These are phyloP conservation scores for Agelas oroides DNA, from an alignment of 37 sponge, comb jelly and placozoan species.

Conservation along the genomic window DNA sequence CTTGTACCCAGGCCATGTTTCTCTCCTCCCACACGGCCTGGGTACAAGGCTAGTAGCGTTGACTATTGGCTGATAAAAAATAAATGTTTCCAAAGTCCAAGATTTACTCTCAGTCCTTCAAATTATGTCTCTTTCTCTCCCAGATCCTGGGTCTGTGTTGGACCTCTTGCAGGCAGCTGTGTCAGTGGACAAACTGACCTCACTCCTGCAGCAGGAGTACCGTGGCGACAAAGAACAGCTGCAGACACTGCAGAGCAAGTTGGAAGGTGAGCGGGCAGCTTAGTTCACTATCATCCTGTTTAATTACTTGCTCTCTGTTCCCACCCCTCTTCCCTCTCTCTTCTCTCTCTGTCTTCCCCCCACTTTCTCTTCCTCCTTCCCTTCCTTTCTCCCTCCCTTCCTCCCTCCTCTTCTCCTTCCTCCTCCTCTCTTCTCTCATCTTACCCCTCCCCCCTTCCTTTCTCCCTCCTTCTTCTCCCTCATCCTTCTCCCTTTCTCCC, in stretches of 20 bases:
- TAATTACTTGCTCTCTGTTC: background rate
- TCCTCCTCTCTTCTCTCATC: too few relatives aligned
- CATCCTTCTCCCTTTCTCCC: background rate
- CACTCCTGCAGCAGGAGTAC: slow-evolving; percentile 19
- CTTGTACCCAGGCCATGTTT: too few relatives aligned
- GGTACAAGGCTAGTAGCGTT: too few relatives aligned
- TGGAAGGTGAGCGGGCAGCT: slow-evolving; percentile 35
- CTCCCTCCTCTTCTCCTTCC: too few relatives aligned
- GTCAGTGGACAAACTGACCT: slow-evolving; percentile 47
- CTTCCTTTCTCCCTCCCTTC: too few relatives aligned
- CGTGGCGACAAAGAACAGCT: slow-evolving; percentile 13
- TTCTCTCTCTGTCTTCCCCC: background rate
- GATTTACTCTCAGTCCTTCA: background rate
- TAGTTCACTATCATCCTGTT: too few relatives aligned
- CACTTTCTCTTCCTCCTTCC: too few relatives aligned
- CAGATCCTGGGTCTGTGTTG: slow-evolving; percentile 50
- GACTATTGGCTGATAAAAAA: too few relatives aligned
- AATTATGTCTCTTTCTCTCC: background rate
- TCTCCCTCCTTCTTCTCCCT: background rate
- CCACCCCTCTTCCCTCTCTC: background rate
- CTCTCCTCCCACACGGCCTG: too few relatives aligned
- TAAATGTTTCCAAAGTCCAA: too few relatives aligned
- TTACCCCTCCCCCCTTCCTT: background rate
- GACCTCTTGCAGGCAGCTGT: slow-evolving; percentile 31
- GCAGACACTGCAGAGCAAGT: slow-evolving; percentile 36